phyloP scores from a whole-genome alignment of 2,888 invertebrate genomes.

The Apotomis turbidana region DNA sequence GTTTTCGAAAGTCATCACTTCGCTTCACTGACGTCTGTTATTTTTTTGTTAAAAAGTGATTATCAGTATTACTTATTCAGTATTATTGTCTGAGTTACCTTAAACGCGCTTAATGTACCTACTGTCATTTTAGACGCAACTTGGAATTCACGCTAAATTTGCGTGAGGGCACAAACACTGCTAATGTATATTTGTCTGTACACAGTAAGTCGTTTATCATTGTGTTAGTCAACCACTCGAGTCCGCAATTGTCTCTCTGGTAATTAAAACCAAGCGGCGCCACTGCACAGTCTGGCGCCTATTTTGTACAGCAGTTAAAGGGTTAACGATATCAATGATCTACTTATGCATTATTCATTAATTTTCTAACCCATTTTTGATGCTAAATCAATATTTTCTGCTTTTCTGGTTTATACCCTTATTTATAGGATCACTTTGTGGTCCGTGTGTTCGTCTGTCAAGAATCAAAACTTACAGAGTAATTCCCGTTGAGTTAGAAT shows the following conservation, averaged over 20 bases:
- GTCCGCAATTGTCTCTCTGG: constrained; percentile 20
- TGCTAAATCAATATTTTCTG: neutral
- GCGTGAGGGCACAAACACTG: neutral
- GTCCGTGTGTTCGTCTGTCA: too few relatives aligned
- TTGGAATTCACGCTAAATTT: neutral
- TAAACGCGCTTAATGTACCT: too few relatives aligned
- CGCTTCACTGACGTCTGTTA: too few relatives aligned
- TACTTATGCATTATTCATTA: neutral
- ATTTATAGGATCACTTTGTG: too few relatives aligned
- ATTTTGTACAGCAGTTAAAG: constrained; percentile 5
- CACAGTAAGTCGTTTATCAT: constrained; percentile 26
- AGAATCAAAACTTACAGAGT: too few relatives aligned
- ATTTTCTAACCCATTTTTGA: neutral
- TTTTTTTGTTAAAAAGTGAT: too few relatives aligned
- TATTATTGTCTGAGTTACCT: too few relatives aligned
- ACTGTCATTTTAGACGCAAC: neutral
- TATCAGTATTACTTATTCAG: too few relatives aligned
- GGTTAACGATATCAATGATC: constrained; percentile 4
- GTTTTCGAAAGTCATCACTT: too few relatives aligned
- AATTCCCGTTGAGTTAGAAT: too few relatives aligned
- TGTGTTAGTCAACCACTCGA: constrained; percentile 26
- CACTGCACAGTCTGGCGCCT: constrained; percentile 7
- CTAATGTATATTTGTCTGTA: constrained; percentile 6
- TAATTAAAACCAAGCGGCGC: constrained; percentile 26
- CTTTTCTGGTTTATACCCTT: too few relatives aligned